Evolutionary conservation across 1,140 invertebrate species (phyloP).

Genomic region (Drosophila watanabei): DNA sequence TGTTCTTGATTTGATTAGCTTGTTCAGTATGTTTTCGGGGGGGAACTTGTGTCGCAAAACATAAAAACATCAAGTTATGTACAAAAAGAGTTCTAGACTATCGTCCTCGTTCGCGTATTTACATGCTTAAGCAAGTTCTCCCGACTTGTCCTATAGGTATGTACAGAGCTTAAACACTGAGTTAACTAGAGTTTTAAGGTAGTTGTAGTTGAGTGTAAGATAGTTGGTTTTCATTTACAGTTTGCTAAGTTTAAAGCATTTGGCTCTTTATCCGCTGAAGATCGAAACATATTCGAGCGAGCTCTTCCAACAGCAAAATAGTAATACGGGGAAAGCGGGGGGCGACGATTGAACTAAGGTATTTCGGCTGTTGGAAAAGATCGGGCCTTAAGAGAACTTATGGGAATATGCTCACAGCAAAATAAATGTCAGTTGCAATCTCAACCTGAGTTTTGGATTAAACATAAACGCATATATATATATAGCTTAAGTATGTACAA

Average conservation of each 20-base stretch:
- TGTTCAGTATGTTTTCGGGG: constrained; percentile 1
- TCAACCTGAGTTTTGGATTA: constrained; percentile 73
- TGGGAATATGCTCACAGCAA: constrained; percentile 71
- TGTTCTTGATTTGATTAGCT: constrained; percentile 43
- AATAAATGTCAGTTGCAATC: constrained; percentile 76
- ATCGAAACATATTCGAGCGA: constrained; percentile 52
- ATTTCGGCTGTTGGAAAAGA: constrained; percentile 22
- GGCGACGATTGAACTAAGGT: constrained; percentile 15
- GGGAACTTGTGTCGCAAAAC: constrained; percentile 13
- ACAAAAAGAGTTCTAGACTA: constrained; percentile 35
- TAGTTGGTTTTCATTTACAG: constrained; percentile 23
- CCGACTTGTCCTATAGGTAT: constrained; percentile 63
- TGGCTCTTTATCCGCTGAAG: constrained; percentile 57
- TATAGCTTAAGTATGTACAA: constrained; percentile 20
- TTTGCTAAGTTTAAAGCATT: constrained; percentile 47
- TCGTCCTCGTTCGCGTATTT: constrained; percentile 21
- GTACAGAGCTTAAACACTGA: constrained; percentile 57
- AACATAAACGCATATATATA: constrained; percentile 11
- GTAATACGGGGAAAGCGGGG: constrained; percentile 10
- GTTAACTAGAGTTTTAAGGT: constrained; percentile 49
- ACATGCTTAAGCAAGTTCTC: constrained; percentile 42
- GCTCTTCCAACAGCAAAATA: constrained; percentile 29
- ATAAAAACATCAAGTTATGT: constrained; percentile 46
- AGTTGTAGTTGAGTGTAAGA: constrained; percentile 60
- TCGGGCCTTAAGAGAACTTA: constrained; percentile 35